Evolutionary conservation across 23 tunicate species (phyloP), one percentile per base, ranked within the genome.

Genomic region (Clavelina lepadiformis): DNA sequence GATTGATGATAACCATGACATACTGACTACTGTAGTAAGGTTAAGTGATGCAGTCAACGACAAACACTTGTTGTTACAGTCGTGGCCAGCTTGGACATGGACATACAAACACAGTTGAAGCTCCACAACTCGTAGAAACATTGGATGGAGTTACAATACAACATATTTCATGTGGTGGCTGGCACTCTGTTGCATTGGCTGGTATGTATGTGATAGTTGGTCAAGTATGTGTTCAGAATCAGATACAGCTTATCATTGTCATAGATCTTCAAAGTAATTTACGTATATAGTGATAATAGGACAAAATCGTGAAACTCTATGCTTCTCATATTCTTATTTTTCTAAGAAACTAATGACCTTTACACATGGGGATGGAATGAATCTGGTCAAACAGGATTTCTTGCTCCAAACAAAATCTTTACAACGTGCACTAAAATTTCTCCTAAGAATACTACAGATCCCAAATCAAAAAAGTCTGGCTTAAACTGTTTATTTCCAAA

Each of bases 301-400:
- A n/a, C n/a, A n/a, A n/a, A n/a, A n/a, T n/a, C n/a, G n/a, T n/a
- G n/a, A n/a, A n/a, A n/a, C n/a, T n/a, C n/a, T n/a, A n/a, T n/a
- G n/a, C n/a, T n/a, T n/a, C n/a, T n/a, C n/a, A n/a, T 58, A n/a
- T 72, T 60, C 11, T 23, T 3, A 44, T 55, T 8, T 41, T 7
- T 38, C 6, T 28, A 46, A 88, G 96, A 74, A 15, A 61, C 88
- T 13, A 61, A 85, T 52, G 96, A 88, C 37, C 38, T 88, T 4
- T 88, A 88, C 63, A 25, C 61, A 11, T 88, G 96, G 96, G 96
- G 96, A 0, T 88, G 96, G 96, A 88, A 88, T 32, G 82, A 88
- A 47, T 63, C 73, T 1, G 96, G 96, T 4, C 96, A 88, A 45
- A 76, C 79, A 5, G 96, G 96, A 22, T 80, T 73, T 63, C 82